Evolutionary conservation across 2,797 vertebrate species (phyloP).

Genomic region (Gallinago stenura): DNA sequence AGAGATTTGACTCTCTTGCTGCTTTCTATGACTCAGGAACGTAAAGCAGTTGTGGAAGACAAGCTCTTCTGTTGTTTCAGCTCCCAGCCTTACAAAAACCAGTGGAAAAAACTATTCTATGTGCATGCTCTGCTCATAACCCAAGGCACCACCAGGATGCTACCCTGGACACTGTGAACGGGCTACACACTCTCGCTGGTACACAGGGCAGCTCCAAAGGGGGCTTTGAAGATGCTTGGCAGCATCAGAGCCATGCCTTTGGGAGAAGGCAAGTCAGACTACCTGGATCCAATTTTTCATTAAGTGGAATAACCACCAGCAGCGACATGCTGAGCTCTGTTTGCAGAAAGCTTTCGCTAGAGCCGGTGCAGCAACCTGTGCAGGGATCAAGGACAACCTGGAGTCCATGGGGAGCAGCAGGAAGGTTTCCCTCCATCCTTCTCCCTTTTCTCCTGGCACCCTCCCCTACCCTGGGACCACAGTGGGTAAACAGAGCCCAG

Average conservation of each 20-base stretch:
- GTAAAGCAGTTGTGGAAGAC: not conserved
- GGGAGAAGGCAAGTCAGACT: not conserved
- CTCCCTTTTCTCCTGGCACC: accelerated
- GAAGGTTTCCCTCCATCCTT: not conserved
- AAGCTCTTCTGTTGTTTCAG: constrained; percentile 19
- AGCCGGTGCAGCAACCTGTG: not conserved
- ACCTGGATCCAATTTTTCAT: not conserved
- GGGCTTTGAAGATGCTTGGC: not conserved
- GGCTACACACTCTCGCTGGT: not conserved
- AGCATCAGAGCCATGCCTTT: not conserved
- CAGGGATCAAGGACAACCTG: not conserved
- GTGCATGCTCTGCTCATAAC: not conserved
- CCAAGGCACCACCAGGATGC: not conserved
- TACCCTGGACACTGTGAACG: not conserved
- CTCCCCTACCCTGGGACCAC: not conserved
- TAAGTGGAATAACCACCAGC: not conserved
- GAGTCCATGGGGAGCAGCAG: not conserved
- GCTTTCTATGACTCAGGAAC: constrained; percentile 1
- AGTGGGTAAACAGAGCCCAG: too few species aligned
- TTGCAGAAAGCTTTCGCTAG: not conserved
- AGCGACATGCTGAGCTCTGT: not conserved
- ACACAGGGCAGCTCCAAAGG: not conserved
- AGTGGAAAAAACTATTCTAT: not conserved
- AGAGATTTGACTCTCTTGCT: not conserved
- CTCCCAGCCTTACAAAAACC: not conserved